Percentiles rank a stretch among this genome's conserved stretches.
phyloP scores from a whole-genome alignment of 1,140 invertebrate genomes.

The Penaeus chinensis region DNA sequence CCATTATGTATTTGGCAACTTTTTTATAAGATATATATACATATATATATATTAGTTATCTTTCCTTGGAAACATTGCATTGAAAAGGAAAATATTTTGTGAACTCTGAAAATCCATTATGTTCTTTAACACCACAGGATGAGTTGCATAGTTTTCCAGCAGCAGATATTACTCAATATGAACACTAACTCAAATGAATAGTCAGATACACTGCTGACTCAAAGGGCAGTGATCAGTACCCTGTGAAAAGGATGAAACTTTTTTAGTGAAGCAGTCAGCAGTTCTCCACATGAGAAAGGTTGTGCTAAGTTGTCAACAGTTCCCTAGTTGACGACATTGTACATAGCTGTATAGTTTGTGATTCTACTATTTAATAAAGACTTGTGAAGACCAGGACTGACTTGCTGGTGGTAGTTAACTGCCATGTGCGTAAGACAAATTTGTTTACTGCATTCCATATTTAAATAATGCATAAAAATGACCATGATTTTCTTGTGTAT shows the following conservation, averaged over 20 bases:
- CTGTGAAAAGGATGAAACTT: slow-evolving; percentile 15
- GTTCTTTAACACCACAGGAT: too few relatives aligned
- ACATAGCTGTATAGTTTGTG: slow-evolving; percentile 55
- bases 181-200: too few relatives aligned
- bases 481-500: slow-evolving; percentile 40
- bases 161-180: too few relatives aligned
- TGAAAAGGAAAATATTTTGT: too few relatives aligned
- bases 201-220: slow-evolving; percentile 16
- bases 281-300: slow-evolving; percentile 47
- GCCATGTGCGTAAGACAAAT: slow-evolving; percentile 47
- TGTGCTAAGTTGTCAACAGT: slow-evolving; percentile 48
- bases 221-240: not conserved
- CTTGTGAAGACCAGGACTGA: slow-evolving; percentile 33
- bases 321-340: slow-evolving; percentile 49
- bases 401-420: slow-evolving; percentile 37
- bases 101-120: too few relatives aligned
- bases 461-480: slow-evolving; percentile 32
- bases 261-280: slow-evolving; percentile 25
- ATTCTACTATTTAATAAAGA: slow-evolving; percentile 47
- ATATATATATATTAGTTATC: slow-evolving; percentile 10
- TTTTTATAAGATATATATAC: slow-evolving; percentile 25
- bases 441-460: slow-evolving; percentile 53
- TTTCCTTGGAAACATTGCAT: too few relatives aligned
- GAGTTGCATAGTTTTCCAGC: too few relatives aligned
- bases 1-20: not conserved